Evolutionary conservation across 1,140 invertebrate genomes (phyloP).

Genomic region (Tachypleus tridentatus): DNA sequence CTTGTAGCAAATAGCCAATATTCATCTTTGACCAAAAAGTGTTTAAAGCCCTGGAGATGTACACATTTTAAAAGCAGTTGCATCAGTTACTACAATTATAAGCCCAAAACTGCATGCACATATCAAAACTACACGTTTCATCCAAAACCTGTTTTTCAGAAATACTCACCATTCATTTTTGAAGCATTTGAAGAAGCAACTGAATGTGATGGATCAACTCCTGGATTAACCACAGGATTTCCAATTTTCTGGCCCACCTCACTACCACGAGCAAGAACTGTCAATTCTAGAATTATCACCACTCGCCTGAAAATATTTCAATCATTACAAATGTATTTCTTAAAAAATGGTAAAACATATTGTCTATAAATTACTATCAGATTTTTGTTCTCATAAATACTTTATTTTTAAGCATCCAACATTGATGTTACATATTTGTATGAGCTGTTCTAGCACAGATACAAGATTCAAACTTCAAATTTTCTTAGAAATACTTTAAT

Average conservation of each 20-base stretch:
- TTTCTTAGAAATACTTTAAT: no score
- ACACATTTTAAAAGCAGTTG: no score
- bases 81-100: no score
- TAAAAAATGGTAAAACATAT: not conserved
- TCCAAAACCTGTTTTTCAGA: not conserved
- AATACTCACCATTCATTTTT: not conserved
- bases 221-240: conserved; percentile 41
- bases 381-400: conserved; percentile 5
- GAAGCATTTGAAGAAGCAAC: conserved; percentile 7
- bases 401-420: conserved; percentile 16
- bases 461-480: no score
- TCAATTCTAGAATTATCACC: conserved; percentile 65
- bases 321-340: no score
- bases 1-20: no score
- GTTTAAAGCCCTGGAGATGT: no score
- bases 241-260: conserved; percentile 63
- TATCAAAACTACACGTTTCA: not conserved
- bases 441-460: no score
- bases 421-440: not conserved
- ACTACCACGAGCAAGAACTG: conserved; percentile 53
- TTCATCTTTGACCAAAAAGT: no score
- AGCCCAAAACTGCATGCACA: not conserved
- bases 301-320: conserved; percentile 47
- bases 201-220: conserved; percentile 35
- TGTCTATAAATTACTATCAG: not conserved